Evolutionary conservation across 2,888 invertebrate genomes (phyloP), one percentile per base, ranked within the genome.

Genomic region (Athalia rosae): DNA sequence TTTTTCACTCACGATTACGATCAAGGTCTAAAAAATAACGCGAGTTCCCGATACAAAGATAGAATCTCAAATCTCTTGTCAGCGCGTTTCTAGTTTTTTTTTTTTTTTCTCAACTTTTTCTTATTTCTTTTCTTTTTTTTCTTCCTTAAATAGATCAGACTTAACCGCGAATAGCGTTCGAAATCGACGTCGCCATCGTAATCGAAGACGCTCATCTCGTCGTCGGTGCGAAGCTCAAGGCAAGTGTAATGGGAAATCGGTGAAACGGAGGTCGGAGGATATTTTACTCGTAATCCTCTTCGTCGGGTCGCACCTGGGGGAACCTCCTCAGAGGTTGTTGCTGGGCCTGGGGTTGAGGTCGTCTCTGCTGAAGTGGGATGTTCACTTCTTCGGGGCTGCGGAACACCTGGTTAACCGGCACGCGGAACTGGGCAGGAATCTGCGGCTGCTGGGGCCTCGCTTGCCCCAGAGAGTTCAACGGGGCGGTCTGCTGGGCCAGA

Each of bases 301-400:
- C 89, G 8, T 88, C 87, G 0, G 88, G 88, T 84, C 88, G 83
- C 48, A 89, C 87, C 79, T 88, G 88, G 41, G 89, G 89, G 82
- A 83, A 89, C 85, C 89, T 88, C 81, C 89, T 85, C 50, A 88
- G 80, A 3, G 85, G 81, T 43, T 87, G 81, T 43, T 87, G 86
- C 9, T 88, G 87, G 56, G 90, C 88, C 78, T 88, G 87, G 67
- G 90, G 87, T 59, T 92, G 91, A 13, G 96, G 96, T 84, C 96
- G 93, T 86, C 96, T 92, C 87, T 96, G 96, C 79, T 94, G 94
- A 73, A 97, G 92, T 4, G 96, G 95, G 83, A 96, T 96, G 88
- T 97, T 96, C 71, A 96, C 95, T 87, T 96, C 96, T 88, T 97
- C 96, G 4, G 96, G 95, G 59, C 95, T 94, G 84, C 95, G 93